Base-by-base conservation (phyloP, 2,113 vertebrate genomes). In the Sebastes schlegelii region DNA sequence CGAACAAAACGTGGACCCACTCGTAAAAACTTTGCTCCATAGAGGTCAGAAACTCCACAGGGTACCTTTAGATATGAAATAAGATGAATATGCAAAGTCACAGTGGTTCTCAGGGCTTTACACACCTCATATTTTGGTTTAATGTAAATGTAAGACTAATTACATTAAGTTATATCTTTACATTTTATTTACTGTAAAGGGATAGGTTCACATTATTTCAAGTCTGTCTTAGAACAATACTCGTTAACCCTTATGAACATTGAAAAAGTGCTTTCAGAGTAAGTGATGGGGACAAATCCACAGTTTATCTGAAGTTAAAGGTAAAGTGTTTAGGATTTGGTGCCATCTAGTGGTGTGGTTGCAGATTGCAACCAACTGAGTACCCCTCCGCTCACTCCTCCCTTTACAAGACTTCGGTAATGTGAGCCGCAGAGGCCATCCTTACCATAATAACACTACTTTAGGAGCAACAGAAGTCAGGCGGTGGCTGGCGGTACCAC, bases 91-190 rank as follows among this genome's bases (percentile, higher is more conserved):
- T 74, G 61, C 26, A 60, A 78, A 64, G 81, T 78, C 60, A 83
- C 81, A 90, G 88, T 88, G 85, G 86, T 89, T 87, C 79, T 76
- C 88, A 86, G 72, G 71, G 77, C 16, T 19, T 58, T 11, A n/a
- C n/a, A 73, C 10, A 16, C 7, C 21, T 49, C 12, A 65, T 19
- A 71, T 78, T 46, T 48, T 12, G 42, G 52, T 70, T 74, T 9
- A 5, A 52, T 21, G 40, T 45, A 6, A 73, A 60, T n/a, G 10
- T 46, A 45, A 45, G n/a, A 43, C 21, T 8, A 16, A 17, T 40
- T 52, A 16, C 1, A 45, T 23, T 21, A 43, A 43, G 10, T 19
- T 6, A 16, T 51, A 51, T 63, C 4, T 19, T 21, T 66, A 45
- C 40, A 60, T 67, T 63, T 5, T 6, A 45, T 74, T 19, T 21